phyloP scores from a whole-genome alignment of 2,888 invertebrate species.

The Dugesia japonica region DNA sequence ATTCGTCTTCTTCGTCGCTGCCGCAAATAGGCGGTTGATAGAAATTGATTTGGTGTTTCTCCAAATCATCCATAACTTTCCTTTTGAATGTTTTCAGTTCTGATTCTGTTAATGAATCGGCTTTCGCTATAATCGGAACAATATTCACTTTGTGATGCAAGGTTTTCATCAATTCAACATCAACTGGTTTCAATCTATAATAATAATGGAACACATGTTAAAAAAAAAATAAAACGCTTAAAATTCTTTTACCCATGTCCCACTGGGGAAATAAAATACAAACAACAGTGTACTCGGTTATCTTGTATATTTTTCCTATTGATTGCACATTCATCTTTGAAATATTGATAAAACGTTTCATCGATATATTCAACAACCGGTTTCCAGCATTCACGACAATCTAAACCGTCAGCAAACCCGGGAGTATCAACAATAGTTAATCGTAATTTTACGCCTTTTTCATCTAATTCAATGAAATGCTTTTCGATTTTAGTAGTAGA shows the following conservation, averaged over 20 bases:
- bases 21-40: slow-evolving; percentile 94
- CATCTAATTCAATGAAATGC: slow-evolving; percentile 84
- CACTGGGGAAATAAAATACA: slow-evolving; percentile 88
- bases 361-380: slow-evolving; percentile 78
- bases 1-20: slow-evolving; percentile 63
- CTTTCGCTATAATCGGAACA: slow-evolving; percentile 79
- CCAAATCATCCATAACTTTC: slow-evolving; percentile 53
- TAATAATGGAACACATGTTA: too few relatives aligned
- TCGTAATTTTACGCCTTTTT: slow-evolving; percentile 71
- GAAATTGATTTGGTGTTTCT: slow-evolving; percentile 53
- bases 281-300: slow-evolving; percentile 49
- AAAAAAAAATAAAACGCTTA: too few relatives aligned
- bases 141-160: slow-evolving; percentile 77
- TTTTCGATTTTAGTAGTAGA: slow-evolving; percentile 83
- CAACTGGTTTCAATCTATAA: slow-evolving; percentile 67
- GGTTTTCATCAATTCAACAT: slow-evolving; percentile 70
- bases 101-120: slow-evolving; percentile 69
- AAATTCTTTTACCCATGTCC: slow-evolving; percentile 76
- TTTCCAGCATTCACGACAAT: slow-evolving; percentile 73
- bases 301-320: slow-evolving; percentile 60
- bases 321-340: slow-evolving; percentile 42
- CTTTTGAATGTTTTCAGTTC: slow-evolving; percentile 71
- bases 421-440: slow-evolving; percentile 84
- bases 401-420: slow-evolving; percentile 79
- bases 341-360: slow-evolving; percentile 59